Base-by-base conservation (phyloP, 2,888 invertebrate species). In the Therioaphis trifolii region DNA sequence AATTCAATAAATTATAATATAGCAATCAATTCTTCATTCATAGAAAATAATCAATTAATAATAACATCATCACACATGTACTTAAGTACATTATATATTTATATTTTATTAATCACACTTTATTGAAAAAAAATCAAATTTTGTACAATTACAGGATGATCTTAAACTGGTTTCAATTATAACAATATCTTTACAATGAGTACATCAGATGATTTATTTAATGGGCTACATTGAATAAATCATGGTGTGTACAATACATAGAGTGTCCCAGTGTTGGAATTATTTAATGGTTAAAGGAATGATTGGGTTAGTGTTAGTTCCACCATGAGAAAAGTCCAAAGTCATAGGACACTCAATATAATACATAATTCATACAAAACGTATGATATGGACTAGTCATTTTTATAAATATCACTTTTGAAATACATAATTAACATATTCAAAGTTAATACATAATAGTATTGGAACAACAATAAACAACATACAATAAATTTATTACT, bases 341-440 rank as follows among this genome's bases (percentile, higher is more conserved):
- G 24, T 18, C 12, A 40, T n/a, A 14, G 24, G 18, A 68, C 78
- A 78, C 40, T 77, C 49, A 4, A 49, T 49, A 77, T 24, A 58
- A 74, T 77, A 76, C 18, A 76, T 43, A 77, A 66, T 66, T 49
- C 63, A 78, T 78, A 55, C 24, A 78, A 68, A 43, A 43, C 21
- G 21, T 77, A 58, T 55, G 40, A 84, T 84, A 82, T 63, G 21
- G 72, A 82, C 82, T 82, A 82, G 82, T 72, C 29, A 82, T 18
- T 61, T 80, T 82, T 82, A 63, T 82, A 82, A 82, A 72, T 74
- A 82, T 82, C 82, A 82, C 82, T 72, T 82, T 72, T 63, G 63
- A 49, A 80, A 61, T 72, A 69, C 55, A 61, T 49, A 18, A 61
- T 61, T n/a, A n/a, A n/a, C n/a, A 49, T 82, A 82, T 49, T 74